Base-by-base conservation (phyloP, 2,888 invertebrate genomes). In the Dorcus hopei region DNA sequence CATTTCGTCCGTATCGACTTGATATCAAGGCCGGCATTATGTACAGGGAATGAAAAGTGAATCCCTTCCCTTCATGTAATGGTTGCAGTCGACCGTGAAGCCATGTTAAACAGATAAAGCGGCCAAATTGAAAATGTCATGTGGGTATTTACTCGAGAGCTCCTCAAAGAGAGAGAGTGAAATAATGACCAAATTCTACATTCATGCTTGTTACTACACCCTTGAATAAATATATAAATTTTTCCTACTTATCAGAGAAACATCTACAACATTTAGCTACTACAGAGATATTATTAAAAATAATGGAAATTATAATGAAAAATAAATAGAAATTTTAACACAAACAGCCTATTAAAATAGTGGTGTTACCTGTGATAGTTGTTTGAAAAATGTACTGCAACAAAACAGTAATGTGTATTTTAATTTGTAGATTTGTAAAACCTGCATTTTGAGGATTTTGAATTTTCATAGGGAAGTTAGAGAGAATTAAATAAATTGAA, bases 51-150 rank as follows among this genome's bases (percentile, higher is more conserved):
- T 41, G 49, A 52, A 52, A 56, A 52, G 52, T 57, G 57, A 52
- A 59, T 59, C 55, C 56, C 47, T 11, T 45, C 58, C 39, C 43
- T 58, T 52, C 48, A 48, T 59, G 57, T 54, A 61, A 56, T 52
- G 56, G 59, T 26, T 54, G 58, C 62, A 62, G 58, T 52, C 57
- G 58, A 38, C 63, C 63, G 59, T 59, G 57, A 63, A 61, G 59
- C 57, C 59, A 61, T 61, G 61, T 63, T 63, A 63, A 63, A 63
- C 63, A 61, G 59, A 63, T 61, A 55, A 60, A 63, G 58, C 61
- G 59, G 53, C 58, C 59, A 61, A 61, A 63, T 63, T 63, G 63
- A 61, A 63, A 63, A 59, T 58, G 63, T 61, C 63, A 61, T 63
- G 59, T 58, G 57, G 58, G 59, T 56, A 59, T 59, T 59, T 59